Conservation (phyloP, 2,113 vertebrate genomes). For the Meriones unguiculatus region DNA sequence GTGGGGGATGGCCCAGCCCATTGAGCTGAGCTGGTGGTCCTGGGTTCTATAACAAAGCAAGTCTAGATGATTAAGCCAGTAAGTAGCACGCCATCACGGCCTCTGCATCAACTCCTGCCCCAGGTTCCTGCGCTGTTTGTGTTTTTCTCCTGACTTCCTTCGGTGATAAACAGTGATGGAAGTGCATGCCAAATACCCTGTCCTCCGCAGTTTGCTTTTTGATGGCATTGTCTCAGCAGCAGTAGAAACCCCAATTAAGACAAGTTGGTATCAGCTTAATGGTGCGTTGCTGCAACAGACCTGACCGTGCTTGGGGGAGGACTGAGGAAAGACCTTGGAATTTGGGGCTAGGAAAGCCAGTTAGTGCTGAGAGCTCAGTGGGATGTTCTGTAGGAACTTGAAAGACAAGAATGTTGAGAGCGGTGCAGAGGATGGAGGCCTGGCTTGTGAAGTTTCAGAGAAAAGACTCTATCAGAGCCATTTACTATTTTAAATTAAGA, state of each 20-base stretch:
- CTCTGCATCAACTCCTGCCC: not conserved
- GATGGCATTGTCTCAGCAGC: not conserved
- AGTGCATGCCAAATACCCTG: not conserved
- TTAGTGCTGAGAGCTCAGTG: not conserved
- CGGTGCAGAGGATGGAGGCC: no score
- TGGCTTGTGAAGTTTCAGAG: not conserved
- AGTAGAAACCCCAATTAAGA: not conserved
- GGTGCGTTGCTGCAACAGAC: not conserved
- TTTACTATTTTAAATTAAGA: not conserved
- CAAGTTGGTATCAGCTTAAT: not conserved
- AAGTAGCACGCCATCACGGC: not conserved
- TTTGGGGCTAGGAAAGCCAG: not conserved
- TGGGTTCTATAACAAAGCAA: not conserved
- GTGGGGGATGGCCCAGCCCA: not conserved
- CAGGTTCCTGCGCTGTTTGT: not conserved
- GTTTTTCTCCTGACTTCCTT: not conserved
- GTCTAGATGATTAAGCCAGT: not conserved
- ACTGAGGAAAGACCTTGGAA: not conserved
- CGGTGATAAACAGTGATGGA: not conserved
- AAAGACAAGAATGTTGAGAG: no score
- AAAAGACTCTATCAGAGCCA: not conserved
- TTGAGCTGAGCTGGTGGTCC: not conserved
- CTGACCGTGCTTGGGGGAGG: not conserved
- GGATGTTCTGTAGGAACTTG: no score
- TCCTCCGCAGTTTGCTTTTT: not conserved